Evolutionary conservation across 1,140 invertebrate species (phyloP).

Genomic region (Lithobius niger): DNA sequence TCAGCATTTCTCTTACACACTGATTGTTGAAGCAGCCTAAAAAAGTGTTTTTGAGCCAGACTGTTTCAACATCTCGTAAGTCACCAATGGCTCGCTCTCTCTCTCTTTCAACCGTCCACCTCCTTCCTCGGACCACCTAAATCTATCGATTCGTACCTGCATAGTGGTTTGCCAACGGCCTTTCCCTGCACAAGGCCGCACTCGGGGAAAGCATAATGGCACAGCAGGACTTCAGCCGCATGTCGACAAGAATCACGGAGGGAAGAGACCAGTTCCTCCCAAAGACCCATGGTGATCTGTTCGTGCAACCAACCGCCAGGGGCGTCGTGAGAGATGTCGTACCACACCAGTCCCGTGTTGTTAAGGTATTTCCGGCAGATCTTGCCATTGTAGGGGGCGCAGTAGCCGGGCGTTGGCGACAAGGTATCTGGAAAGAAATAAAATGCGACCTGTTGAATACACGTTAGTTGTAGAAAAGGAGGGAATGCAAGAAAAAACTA

Average conservation of each 20-base stretch:
- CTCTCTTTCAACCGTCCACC: too few relatives aligned
- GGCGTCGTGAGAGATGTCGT: conserved; percentile 50
- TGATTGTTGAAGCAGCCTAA: too few relatives aligned
- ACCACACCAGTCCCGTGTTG: conserved; percentile 61
- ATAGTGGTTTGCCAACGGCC: conserved; percentile 20
- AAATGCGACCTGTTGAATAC: too few relatives aligned
- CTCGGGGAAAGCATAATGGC: conserved; percentile 80
- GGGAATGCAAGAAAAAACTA: too few relatives aligned
- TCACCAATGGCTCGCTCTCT: too few relatives aligned
- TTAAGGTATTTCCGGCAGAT: conserved; percentile 68
- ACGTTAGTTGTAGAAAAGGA: too few relatives aligned
- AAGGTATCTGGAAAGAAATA: conserved; percentile 8
- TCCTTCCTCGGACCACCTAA: too few relatives aligned
- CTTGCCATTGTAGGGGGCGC: conserved; percentile 74
- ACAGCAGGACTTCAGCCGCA: conserved; percentile 74
- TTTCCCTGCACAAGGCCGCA: conserved; percentile 47
- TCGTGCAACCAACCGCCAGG: conserved; percentile 66
- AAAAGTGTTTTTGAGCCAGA: too few relatives aligned
- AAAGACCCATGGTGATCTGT: conserved; percentile 60
- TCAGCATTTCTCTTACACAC: too few relatives aligned
- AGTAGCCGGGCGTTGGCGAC: conserved; percentile 45
- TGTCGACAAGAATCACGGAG: conserved; percentile 65
- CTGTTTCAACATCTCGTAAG: too few relatives aligned
- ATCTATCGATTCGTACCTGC: too few relatives aligned
- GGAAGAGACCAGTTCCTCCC: conserved; percentile 67